phyloP scores from a whole-genome alignment of 2,113 vertebrate genomes.

The Eolophus roseicapilla region DNA sequence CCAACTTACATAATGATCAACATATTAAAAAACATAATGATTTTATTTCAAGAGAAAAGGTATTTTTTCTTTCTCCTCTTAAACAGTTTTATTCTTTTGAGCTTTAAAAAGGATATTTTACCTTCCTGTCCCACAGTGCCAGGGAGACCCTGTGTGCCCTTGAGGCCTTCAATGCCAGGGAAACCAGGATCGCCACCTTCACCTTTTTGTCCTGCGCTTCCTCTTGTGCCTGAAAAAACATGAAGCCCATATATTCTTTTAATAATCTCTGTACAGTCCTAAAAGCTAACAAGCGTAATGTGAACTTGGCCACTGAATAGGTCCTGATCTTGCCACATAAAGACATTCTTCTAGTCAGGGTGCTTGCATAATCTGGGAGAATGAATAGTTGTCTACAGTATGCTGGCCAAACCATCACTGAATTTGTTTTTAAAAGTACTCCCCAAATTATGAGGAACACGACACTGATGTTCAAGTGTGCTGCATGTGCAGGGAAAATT shows the following conservation, averaged over 20 bases:
- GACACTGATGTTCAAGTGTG: neutral
- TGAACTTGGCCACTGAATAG: neutral
- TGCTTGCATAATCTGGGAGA: neutral
- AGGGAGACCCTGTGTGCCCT: conserved; percentile 75
- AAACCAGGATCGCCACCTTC: conserved; percentile 79
- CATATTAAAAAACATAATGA: neutral
- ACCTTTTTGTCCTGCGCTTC: conserved; percentile 71
- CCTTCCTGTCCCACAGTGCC: conserved; percentile 81
- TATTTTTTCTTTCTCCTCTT: neutral
- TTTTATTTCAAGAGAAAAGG: neutral
- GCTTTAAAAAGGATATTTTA: neutral
- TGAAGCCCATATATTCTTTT: neutral
- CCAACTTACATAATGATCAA: neutral
- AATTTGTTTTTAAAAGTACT: neutral
- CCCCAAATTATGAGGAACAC: neutral
- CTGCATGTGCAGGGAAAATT: neutral
- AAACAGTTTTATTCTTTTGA: neutral
- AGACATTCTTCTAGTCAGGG: neutral
- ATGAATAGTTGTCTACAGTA: neutral
- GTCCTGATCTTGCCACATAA: neutral
- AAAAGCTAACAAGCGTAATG: neutral
- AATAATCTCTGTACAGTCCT: neutral
- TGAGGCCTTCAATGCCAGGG: conserved; percentile 82
- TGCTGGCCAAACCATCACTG: neutral
- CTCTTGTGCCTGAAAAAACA: conserved; percentile 69